Percentiles rank a stretch among this genome's conserved stretches.
These are phyloP conservation scores for Eulemur rubriventer DNA, from an alignment of 2,797 vertebrate genomes.

Conservation along the genomic window DNA sequence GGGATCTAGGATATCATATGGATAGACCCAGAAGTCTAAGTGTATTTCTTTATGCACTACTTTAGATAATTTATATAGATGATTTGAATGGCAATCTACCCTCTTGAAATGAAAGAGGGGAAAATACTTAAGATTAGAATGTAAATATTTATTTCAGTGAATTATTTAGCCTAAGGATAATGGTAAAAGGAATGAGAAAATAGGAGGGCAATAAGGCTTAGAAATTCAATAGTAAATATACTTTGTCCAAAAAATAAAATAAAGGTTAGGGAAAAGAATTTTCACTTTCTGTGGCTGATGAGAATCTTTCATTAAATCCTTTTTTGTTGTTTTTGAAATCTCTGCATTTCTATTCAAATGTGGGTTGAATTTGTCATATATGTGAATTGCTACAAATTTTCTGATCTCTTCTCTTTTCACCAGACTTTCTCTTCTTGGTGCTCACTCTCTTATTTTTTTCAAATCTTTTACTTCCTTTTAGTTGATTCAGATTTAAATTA, in stretches of 20 bases:
- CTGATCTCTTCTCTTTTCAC: neutral
- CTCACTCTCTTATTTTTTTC: neutral
- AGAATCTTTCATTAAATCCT: neutral
- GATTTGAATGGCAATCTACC: neutral
- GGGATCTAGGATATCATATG: neutral
- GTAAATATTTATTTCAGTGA: neutral
- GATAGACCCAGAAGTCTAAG: neutral
- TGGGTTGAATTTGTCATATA: slow-evolving; percentile 12
- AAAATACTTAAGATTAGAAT: neutral
- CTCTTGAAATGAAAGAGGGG: neutral
- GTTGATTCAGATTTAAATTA: slow-evolving; percentile 39
- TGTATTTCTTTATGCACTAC: neutral
- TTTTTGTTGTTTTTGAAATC: neutral
- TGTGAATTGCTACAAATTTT: neutral
- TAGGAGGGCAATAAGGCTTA: neutral
- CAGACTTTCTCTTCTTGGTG: neutral
- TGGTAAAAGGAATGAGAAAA: neutral
- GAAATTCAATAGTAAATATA: neutral
- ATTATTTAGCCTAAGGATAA: neutral
- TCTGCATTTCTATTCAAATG: neutral
- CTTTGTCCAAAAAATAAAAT: neutral
- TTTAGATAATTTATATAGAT: neutral
- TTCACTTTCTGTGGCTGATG: neutral
- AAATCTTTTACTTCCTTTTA: slow-evolving; percentile 18
- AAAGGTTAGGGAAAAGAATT: neutral